phyloP scores from a whole-genome alignment of 2,113 vertebrate species.

The Hippocampus mohnikei region DNA sequence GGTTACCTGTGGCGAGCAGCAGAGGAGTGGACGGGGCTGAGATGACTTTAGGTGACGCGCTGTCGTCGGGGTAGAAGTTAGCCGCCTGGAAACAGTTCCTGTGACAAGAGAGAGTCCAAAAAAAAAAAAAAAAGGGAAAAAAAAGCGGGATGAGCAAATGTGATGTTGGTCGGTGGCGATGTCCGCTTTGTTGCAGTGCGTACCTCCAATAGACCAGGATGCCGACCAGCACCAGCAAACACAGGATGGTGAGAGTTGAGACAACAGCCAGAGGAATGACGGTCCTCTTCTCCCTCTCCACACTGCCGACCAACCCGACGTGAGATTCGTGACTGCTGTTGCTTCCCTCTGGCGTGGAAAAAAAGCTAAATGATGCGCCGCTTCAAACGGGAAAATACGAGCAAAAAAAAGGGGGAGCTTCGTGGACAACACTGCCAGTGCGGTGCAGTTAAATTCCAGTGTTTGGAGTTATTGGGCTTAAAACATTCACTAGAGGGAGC shows the following conservation, averaged over 20 bases:
- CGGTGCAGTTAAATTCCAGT: too few relatives aligned
- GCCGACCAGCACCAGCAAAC: constrained; percentile 94
- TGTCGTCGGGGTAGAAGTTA: constrained; percentile 94
- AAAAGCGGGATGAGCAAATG: background rate
- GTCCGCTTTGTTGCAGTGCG: constrained; percentile 19
- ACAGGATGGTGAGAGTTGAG: constrained; percentile 92
- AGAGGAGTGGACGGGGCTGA: constrained; percentile 84
- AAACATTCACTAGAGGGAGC: constrained; percentile 40
- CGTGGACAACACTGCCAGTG: background rate
- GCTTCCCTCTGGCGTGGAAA: constrained; percentile 80
- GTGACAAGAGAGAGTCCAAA: constrained; percentile 20
- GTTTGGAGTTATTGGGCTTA: background rate
- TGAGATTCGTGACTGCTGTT: constrained; percentile 98
- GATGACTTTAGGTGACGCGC: constrained; percentile 84
- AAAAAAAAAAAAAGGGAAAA: background rate
- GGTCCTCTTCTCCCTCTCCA: constrained; percentile 86
- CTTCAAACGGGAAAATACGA: background rate
- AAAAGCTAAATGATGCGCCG: background rate
- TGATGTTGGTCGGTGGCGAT: background rate
- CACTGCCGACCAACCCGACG: constrained; percentile 85
- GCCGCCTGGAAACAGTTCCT: constrained; percentile 96
- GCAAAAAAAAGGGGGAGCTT: background rate
- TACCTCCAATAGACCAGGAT: constrained; percentile 99
- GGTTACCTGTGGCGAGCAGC: constrained; percentile 85
- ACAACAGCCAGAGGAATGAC: constrained; percentile 92